Evolutionary conservation across 2,797 vertebrate species (phyloP).

Genomic region (Erithacus rubecula): DNA sequence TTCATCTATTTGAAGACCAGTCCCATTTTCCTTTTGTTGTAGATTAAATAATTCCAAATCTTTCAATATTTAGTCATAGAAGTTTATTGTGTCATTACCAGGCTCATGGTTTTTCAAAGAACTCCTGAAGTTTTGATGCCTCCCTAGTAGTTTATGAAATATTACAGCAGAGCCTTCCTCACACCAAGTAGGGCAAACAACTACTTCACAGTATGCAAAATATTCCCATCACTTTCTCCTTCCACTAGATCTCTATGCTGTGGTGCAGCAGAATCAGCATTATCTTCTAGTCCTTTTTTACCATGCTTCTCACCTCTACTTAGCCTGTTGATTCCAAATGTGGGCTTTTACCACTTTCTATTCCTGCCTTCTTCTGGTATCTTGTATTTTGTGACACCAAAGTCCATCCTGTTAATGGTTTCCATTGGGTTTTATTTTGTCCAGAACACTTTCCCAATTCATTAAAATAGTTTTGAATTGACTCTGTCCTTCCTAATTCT

Average conservation of each 20-base stretch:
- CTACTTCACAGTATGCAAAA: background rate
- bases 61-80: background rate
- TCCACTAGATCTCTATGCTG: background rate
- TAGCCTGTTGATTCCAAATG: background rate
- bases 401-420: fast-evolving
- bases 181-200: background rate
- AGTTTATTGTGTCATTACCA: background rate
- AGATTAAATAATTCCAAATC: background rate
- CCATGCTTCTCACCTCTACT: background rate
- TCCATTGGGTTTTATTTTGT: background rate
- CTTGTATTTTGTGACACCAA: fast-evolving
- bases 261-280: background rate
- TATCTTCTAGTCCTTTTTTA: background rate
- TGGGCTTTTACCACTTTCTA: background rate
- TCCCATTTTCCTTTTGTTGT: background rate
- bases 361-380: background rate
- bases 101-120: background rate
- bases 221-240: background rate
- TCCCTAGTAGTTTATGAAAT: background rate
- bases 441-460: background rate
- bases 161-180: background rate
- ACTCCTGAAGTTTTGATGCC: background rate
- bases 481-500: background rate
- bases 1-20: background rate
- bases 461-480: background rate